These are phyloP conservation scores for Bryconaethiops microstoma DNA, from an alignment of 2,797 vertebrate genomes.

Conservation along the genomic window DNA sequence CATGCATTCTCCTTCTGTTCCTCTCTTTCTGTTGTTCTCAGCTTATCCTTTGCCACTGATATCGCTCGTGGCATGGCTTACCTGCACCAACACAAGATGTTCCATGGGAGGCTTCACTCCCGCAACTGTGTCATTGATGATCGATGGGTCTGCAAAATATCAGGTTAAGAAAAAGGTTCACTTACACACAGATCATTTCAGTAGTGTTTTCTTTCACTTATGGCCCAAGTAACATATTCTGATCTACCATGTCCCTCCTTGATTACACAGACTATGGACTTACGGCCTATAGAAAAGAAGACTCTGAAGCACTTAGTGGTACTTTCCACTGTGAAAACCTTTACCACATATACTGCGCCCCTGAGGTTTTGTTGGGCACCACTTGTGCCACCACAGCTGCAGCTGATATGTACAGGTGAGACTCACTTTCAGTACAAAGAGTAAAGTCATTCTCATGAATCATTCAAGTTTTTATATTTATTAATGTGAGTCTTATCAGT, in stretches of 20 bases:
- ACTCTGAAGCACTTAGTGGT: slow-evolving; percentile 68
- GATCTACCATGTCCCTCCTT: not conserved
- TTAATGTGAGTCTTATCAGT: not conserved
- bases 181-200: too few species aligned
- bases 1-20: not conserved
- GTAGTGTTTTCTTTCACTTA: too few species aligned
- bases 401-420: slow-evolving; percentile 75
- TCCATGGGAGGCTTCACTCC: slow-evolving; percentile 77
- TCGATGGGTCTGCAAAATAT: slow-evolving; percentile 82
- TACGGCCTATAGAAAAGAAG: slow-evolving; percentile 73
- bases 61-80: slow-evolving; percentile 76
- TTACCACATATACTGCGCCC: slow-evolving; percentile 71
- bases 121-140: slow-evolving; percentile 80
- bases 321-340: slow-evolving; percentile 67
- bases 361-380: slow-evolving; percentile 74
- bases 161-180: slow-evolving; percentile 64
- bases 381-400: slow-evolving; percentile 63
- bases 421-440: not conserved
- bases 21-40: slow-evolving; percentile 43
- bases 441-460: not conserved
- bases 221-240: not conserved
- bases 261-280: slow-evolving; percentile 73
- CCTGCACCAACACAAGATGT: slow-evolving; percentile 78
- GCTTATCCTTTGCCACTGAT: slow-evolving; percentile 80
- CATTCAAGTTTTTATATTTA: not conserved